Evolutionary conservation across 2,113 vertebrate species (phyloP).

Genomic region (Brachypodius melanocephalos): DNA sequence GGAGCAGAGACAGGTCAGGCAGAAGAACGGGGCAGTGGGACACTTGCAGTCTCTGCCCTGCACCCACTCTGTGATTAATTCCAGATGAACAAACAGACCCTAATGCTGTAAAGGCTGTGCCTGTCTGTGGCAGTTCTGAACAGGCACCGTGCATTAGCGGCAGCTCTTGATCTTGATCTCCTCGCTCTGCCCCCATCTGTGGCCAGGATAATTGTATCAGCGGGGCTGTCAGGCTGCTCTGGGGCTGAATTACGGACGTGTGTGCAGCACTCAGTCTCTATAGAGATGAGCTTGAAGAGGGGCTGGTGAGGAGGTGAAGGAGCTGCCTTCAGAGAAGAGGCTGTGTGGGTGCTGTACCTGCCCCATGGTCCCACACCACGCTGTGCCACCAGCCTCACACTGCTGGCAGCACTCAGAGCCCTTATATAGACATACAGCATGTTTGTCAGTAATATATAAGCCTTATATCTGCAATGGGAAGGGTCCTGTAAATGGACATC

Average conservation of each 20-base stretch:
- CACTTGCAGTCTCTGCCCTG: not conserved
- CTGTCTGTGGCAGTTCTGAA: not conserved
- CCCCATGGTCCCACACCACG: rapidly evolving
- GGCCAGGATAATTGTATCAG: not conserved
- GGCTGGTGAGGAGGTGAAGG: not conserved
- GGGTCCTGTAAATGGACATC: not conserved
- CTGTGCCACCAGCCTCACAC: not conserved
- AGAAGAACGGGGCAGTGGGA: not conserved
- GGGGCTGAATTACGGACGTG: not conserved
- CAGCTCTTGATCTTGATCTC: not conserved
- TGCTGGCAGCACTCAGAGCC: not conserved
- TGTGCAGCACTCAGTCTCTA: not conserved
- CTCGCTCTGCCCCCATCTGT: not conserved
- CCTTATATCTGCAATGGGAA: not conserved
- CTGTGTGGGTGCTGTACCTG: rapidly evolving
- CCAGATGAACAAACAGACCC: not conserved
- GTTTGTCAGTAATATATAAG: too few species aligned
- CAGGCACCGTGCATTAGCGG: rapidly evolving
- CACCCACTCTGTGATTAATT: not conserved
- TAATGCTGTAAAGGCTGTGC: not conserved
- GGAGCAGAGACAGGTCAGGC: not conserved
- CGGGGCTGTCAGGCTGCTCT: not conserved
- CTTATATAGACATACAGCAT: rapidly evolving
- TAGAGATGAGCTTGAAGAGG: not conserved
- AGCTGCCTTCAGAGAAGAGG: not conserved